phyloP scores from a whole-genome alignment of 2,888 invertebrate genomes.

The Clivina fossor region DNA sequence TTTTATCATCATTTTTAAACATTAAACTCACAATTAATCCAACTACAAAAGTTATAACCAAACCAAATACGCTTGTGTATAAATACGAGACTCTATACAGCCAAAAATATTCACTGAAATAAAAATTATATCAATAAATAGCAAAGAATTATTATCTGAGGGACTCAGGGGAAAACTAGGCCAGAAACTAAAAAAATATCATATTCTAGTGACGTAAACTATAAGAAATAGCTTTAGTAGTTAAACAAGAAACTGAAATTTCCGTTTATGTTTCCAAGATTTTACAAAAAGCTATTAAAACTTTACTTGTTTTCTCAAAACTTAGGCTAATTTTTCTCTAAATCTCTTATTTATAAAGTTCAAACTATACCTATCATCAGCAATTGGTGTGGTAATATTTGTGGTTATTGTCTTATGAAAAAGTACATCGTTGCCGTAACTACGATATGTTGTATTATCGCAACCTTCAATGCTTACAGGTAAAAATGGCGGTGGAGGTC shows the following conservation, averaged over 20 bases:
- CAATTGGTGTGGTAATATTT: neutral
- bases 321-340: no score
- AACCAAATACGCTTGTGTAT: slow-evolving; percentile 67
- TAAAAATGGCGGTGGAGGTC: slow-evolving; percentile 61
- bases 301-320: no score
- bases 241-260: neutral
- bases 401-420: no score
- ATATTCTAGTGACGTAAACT: neutral
- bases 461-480: slow-evolving; percentile 65
- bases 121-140: neutral
- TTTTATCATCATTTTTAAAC: slow-evolving; percentile 46
- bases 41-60: slow-evolving; percentile 54
- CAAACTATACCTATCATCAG: slow-evolving; percentile 11
- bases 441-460: slow-evolving; percentile 31
- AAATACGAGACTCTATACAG: slow-evolving; percentile 72
- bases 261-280: neutral
- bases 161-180: neutral
- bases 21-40: slow-evolving; percentile 57
- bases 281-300: no score
- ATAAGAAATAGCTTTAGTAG: neutral
- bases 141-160: neutral
- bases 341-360: no score
- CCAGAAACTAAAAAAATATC: neutral
- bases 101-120: slow-evolving; percentile 58
- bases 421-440: no score